phyloP scores from a whole-genome alignment of 2,888 invertebrate species.

The Callosobruchus maculatus region DNA sequence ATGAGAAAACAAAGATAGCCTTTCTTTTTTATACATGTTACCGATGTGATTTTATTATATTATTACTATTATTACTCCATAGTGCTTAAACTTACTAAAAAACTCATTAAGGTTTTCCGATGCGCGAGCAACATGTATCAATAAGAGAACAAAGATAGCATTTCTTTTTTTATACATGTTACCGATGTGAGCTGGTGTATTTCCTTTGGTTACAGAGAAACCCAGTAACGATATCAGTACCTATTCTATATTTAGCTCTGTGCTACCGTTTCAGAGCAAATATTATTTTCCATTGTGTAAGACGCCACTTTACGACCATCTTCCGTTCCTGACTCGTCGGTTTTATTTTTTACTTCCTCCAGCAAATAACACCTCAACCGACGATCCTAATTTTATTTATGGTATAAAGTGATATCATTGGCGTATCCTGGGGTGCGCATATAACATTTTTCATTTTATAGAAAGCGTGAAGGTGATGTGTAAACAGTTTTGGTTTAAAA shows the following conservation, averaged over 20 bases:
- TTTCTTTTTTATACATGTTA: too few relatives aligned
- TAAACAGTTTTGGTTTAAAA: too few relatives aligned
- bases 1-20: too few relatives aligned
- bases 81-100: too few relatives aligned
- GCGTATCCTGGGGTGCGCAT: background rate
- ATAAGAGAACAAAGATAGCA: too few relatives aligned
- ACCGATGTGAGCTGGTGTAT: background rate
- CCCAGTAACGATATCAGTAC: background rate
- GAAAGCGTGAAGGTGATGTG: too few relatives aligned
- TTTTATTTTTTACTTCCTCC: slow-evolving; percentile 25
- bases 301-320: slow-evolving; percentile 18
- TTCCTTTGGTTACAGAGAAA: background rate
- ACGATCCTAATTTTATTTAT: background rate
- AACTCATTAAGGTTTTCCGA: too few relatives aligned
- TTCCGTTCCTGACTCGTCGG: slow-evolving; percentile 18
- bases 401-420: background rate
- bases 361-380: background rate
- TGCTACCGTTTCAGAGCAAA: background rate
- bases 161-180: too few relatives aligned
- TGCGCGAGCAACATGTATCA: too few relatives aligned
- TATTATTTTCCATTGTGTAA: background rate
- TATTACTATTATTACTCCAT: too few relatives aligned
- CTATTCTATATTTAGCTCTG: background rate
- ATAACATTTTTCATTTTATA: too few relatives aligned
- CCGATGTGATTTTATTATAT: too few relatives aligned